Conservation (phyloP, 2,113 vertebrate genomes). For the Myotis yumanensis region DNA sequence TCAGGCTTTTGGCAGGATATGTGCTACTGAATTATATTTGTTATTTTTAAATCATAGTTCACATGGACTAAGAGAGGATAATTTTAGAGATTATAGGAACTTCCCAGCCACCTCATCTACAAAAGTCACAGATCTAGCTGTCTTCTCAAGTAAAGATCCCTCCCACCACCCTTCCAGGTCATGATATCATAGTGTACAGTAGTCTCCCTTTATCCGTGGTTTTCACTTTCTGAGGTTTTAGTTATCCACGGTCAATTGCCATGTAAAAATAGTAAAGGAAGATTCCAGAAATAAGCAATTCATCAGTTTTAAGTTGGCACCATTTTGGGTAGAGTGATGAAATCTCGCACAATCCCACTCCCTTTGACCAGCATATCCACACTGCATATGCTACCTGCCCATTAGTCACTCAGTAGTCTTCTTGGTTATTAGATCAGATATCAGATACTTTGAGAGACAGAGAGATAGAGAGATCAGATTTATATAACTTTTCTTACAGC, state of each 20-base stretch:
- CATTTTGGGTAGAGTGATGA: background rate
- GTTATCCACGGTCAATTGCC: background rate
- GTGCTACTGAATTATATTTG: background rate
- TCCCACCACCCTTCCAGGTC: background rate
- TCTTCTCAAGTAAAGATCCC: constrained; percentile 1
- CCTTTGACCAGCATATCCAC: background rate
- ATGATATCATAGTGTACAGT: background rate
- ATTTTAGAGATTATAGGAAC: background rate
- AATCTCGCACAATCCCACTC: no score
- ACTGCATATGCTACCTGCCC: no score
- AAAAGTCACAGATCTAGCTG: background rate
- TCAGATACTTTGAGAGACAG: background rate
- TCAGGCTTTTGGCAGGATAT: background rate
- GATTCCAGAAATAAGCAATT: background rate
- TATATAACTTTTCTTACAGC: background rate
- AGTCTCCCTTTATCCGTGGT: background rate
- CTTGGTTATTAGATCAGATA: background rate
- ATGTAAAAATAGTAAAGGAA: background rate
- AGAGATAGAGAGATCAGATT: background rate
- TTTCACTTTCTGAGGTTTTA: background rate
- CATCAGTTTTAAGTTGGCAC: background rate
- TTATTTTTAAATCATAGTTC: background rate
- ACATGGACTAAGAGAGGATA: background rate
- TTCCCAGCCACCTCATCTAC: background rate
- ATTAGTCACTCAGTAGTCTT: no score